phyloP scores from a whole-genome alignment of 2,113 vertebrate species.

The Carassius carassius region DNA sequence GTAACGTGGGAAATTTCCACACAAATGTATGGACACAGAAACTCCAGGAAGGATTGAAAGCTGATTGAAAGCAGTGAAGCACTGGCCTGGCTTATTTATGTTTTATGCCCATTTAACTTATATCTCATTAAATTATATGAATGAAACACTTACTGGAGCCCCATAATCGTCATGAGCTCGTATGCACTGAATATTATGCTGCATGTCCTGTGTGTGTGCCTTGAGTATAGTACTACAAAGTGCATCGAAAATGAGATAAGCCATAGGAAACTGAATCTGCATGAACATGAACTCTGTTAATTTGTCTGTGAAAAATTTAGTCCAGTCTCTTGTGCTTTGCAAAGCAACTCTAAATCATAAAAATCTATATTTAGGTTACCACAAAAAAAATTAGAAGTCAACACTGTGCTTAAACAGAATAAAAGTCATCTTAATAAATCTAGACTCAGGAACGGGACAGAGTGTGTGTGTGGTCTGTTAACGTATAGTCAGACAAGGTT shows the following conservation, averaged over 20 bases:
- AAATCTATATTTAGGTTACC: not conserved
- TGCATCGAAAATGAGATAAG: not conserved
- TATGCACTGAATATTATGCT: not conserved
- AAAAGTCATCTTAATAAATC: not conserved
- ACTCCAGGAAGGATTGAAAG: not conserved
- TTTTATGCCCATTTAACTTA: not conserved
- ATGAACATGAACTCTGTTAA: not conserved
- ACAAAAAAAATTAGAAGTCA: not conserved
- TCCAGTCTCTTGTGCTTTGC: constrained; percentile 2
- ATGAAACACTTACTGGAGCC: not conserved
- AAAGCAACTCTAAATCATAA: not conserved
- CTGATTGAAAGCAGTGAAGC: not conserved
- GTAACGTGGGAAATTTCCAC: not conserved
- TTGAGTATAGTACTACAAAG: not conserved
- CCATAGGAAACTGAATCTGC: not conserved
- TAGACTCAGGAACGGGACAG: not conserved
- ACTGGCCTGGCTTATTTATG: not conserved
- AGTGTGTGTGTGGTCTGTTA: not conserved
- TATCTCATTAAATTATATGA: not conserved
- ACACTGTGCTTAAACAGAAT: not conserved
- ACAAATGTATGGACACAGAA: not conserved
- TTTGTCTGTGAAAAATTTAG: not conserved
- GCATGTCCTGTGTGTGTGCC: not conserved
- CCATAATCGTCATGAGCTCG: not conserved
- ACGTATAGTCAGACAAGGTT: not conserved